phyloP scores from a whole-genome alignment of 2,888 invertebrate species.

The Yponomeuta cagnagella region DNA sequence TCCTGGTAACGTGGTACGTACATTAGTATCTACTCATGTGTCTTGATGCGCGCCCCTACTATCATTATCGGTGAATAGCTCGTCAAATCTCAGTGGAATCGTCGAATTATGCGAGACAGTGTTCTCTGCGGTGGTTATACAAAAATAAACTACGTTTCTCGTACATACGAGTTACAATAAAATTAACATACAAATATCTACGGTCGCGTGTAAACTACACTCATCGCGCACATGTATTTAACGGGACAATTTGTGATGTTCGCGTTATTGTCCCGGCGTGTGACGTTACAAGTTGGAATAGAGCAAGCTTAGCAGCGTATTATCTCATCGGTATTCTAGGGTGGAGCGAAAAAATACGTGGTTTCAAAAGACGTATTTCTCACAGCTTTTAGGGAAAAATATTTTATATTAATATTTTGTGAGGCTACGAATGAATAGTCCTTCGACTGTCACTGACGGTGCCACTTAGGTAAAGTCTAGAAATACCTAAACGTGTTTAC shows the following conservation, averaged over 20 bases:
- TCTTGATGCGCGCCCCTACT: neutral
- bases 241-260: constrained; percentile 8
- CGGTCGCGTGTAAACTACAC: constrained; percentile 29
- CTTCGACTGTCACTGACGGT: no score
- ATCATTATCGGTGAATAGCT: constrained; percentile 17
- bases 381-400: no score
- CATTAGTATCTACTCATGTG: neutral
- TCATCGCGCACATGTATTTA: constrained; percentile 8
- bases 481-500: no score
- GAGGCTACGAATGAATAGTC: no score
- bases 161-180: constrained; percentile 48
- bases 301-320: no score
- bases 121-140: constrained; percentile 32
- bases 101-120: constrained; percentile 60
- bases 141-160: constrained; percentile 53
- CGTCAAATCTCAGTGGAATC: constrained; percentile 37
- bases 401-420: no score
- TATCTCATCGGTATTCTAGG: no score
- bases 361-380: no score
- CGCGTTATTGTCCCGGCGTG: constrained; percentile 1
- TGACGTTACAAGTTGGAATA: neutral
- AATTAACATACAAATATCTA: constrained; percentile 60
- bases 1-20: neutral
- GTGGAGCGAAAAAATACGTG: no score
- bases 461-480: no score